Evolutionary conservation across 2,888 invertebrate genomes (phyloP), one percentile per base, ranked within the genome.

Genomic region (Dolomedes plantarius): DNA sequence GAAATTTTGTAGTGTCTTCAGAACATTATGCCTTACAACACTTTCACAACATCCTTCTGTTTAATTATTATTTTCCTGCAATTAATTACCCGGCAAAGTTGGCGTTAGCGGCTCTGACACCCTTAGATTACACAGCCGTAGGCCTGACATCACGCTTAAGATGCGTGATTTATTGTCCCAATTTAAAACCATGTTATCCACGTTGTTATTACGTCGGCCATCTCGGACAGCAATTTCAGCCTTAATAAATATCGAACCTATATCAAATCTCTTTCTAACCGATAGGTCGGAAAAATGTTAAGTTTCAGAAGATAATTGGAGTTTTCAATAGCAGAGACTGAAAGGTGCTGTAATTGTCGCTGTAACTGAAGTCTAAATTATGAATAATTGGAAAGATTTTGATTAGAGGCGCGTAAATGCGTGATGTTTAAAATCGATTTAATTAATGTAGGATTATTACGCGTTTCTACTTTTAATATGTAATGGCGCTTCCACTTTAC

Each of bases 161-260:
- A 82, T 76, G 75, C 50, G 65, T 83, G 83, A 83, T 83, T 83
- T 83, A 83, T 83, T 76, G 77, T 71, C 77, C 56, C 64, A 77
- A 83, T 77, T 77, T 83, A 64, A 77, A 72, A 76, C 71, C 76
- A 13, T 73, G 72, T 73, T 83, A 83, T 72, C 67, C 68, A 72
- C 72, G 67, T 75, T 82, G 75, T 77, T 82, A 82, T 68, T 32
- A 67, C 71, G 50, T 11, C 19, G 27, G 46, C 29, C 46, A 64
- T 50, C 32, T 75, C 62, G 64, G 76, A 32, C 7, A 36, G 32
- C 67, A 31, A 67, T 67, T 67, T 32, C 36, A 32, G 32, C 36
- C 36, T 36, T 67, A 67, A 67, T 67, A 36, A 67, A 67, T 67
- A 67, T n/a, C 28, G n/a, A 19, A n/a, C 32, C 67, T 32, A 31